These are phyloP conservation scores for Probosciger aterrimus DNA, from an alignment of 2,113 vertebrate genomes.

Conservation along the genomic window DNA sequence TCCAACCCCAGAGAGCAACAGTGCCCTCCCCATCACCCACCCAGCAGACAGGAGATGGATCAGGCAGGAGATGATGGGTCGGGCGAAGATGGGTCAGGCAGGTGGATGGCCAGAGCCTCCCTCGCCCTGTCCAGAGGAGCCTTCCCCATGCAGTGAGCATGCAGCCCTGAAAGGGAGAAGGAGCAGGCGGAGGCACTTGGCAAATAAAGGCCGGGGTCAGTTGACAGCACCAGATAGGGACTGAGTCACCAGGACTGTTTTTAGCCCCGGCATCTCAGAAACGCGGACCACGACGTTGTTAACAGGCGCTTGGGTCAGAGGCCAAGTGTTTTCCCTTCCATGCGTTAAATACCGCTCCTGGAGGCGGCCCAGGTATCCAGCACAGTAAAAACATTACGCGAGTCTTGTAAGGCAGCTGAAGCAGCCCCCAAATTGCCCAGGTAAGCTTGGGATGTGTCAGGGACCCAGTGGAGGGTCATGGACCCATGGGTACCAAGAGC, in stretches of 20 bases:
- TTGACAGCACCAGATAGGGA: background rate
- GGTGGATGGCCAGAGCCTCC: background rate
- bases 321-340: slow-evolving; percentile 48
- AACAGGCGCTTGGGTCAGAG: slow-evolving; percentile 35
- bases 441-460: background rate
- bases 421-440: background rate
- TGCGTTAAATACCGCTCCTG: background rate
- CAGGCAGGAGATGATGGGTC: background rate
- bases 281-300: background rate
- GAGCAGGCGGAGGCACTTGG: slow-evolving; percentile 23
- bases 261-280: slow-evolving; percentile 43
- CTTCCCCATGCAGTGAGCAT: fast-evolving
- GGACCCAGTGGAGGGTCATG: fast-evolving
- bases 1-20: background rate
- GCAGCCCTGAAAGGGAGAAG: background rate
- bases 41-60: background rate
- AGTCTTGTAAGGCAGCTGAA: background rate
- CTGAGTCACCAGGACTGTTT: slow-evolving; percentile 44
- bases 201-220: background rate
- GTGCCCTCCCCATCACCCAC: background rate
- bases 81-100: background rate
- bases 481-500: background rate
- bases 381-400: background rate
- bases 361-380: background rate
- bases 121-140: background rate